Percentiles rank a stretch among this genome's conserved stretches.
Evolutionary conservation across 2,797 vertebrate genomes (phyloP).

Genomic region (Phataginus tricuspis): DNA sequence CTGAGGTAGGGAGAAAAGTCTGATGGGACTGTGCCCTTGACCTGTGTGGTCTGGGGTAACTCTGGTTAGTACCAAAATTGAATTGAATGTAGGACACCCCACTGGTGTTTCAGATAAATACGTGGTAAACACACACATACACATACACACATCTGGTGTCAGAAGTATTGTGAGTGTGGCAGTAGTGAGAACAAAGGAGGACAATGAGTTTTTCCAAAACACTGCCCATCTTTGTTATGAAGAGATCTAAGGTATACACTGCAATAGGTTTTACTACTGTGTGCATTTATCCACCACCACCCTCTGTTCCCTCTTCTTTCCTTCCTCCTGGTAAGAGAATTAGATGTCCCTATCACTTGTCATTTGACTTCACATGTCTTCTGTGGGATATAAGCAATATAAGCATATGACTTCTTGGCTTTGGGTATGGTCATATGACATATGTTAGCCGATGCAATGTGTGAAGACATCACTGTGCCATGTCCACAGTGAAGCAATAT

Average conservation of each 20-base stretch:
- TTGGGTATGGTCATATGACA: not conserved
- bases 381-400: not conserved
- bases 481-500: not conserved
- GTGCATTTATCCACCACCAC: not conserved
- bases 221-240: not conserved
- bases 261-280: not conserved
- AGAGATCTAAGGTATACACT: not conserved
- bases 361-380: not conserved
- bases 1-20: not conserved
- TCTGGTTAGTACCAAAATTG: not conserved
- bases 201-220: not conserved
- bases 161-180: not conserved
- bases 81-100: not conserved
- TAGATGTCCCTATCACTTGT: not conserved
- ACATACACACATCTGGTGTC: not conserved
- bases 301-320: not conserved
- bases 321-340: not conserved
- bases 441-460: not conserved
- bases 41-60: not conserved
- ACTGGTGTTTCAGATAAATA: no score
- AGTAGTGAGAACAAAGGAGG: not conserved
- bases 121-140: not conserved
- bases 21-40: no score
- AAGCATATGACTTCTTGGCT: not conserved
- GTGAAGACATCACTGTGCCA: not conserved